These are phyloP conservation scores for Diploscapter pachys DNA, from an alignment of 1,140 invertebrate species.

Conservation along the genomic window DNA sequence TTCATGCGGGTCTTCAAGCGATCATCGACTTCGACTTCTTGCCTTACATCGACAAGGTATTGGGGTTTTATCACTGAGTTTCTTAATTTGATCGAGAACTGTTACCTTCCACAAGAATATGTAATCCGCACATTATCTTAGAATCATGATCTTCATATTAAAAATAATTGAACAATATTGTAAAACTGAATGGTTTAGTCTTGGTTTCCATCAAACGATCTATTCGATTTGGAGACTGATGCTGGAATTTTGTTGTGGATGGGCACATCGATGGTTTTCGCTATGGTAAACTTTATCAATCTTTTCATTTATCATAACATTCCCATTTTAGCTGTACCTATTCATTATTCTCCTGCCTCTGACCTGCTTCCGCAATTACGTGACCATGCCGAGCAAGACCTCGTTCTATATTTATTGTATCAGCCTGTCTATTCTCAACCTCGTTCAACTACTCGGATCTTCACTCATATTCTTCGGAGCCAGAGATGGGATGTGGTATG, in stretches of 20 bases:
- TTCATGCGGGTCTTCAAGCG: conserved; percentile 22
- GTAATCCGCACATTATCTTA: too few relatives aligned
- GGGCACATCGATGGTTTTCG: conserved; percentile 19
- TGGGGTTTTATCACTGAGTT: too few relatives aligned
- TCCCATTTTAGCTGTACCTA: conserved; percentile 17
- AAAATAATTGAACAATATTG: not conserved
- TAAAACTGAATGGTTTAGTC: conserved; percentile 9
- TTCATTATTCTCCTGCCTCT: conserved; percentile 25
- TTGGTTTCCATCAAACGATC: conserved; percentile 15
- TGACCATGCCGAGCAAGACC: conserved; percentile 26
- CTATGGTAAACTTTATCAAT: conserved; percentile 5
- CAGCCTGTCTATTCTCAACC: conserved; percentile 17
- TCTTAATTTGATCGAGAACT: conserved; percentile 23
- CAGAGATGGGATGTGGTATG: conserved; percentile 20
- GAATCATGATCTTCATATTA: not conserved
- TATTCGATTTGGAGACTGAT: conserved; percentile 29
- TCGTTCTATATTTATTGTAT: conserved; percentile 26
- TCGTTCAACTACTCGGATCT: conserved; percentile 24
- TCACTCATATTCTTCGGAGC: conserved; percentile 26
- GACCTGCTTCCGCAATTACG: conserved; percentile 19
- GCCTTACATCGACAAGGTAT: too few relatives aligned
- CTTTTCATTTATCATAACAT: not conserved
- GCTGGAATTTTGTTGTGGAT: conserved; percentile 31
- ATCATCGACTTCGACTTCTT: conserved; percentile 6
- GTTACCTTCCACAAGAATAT: not conserved